Evolutionary conservation across 2,113 vertebrate genomes (phyloP).

Genomic region (Fulmarus glacialis): DNA sequence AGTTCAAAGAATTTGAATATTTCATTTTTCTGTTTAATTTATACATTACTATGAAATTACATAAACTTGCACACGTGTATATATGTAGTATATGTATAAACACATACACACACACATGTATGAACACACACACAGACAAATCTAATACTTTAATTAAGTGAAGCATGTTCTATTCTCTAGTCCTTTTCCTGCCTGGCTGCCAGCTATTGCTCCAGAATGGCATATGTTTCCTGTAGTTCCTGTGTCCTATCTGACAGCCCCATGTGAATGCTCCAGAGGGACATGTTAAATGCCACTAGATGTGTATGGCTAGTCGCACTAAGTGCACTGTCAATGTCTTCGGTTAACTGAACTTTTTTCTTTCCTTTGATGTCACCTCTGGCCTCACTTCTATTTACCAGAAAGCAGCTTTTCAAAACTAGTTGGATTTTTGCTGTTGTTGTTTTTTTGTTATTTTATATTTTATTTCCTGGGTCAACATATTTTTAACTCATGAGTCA

Average conservation of each 20-base stretch:
- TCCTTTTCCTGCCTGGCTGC: background rate
- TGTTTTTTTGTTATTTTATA: background rate
- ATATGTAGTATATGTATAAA: background rate
- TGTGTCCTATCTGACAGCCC: background rate
- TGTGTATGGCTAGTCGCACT: background rate
- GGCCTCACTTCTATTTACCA: background rate
- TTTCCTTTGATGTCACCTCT: background rate
- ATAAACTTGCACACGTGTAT: rapidly evolving
- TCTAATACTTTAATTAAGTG: background rate
- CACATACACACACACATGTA: background rate
- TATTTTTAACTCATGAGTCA: background rate
- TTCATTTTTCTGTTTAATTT: background rate
- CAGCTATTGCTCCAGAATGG: background rate
- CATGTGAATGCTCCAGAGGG: background rate
- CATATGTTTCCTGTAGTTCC: background rate
- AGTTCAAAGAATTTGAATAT: background rate
- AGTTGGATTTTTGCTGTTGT: background rate
- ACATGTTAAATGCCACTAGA: background rate
- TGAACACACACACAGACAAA: background rate
- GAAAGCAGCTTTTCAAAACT: background rate
- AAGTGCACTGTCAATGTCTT: background rate
- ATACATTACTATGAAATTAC: background rate
- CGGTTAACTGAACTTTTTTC: background rate
- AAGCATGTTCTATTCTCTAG: background rate
- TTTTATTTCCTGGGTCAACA: background rate